Base-by-base conservation (phyloP, 2,797 vertebrate genomes). In the Danio jaintianensis region DNA sequence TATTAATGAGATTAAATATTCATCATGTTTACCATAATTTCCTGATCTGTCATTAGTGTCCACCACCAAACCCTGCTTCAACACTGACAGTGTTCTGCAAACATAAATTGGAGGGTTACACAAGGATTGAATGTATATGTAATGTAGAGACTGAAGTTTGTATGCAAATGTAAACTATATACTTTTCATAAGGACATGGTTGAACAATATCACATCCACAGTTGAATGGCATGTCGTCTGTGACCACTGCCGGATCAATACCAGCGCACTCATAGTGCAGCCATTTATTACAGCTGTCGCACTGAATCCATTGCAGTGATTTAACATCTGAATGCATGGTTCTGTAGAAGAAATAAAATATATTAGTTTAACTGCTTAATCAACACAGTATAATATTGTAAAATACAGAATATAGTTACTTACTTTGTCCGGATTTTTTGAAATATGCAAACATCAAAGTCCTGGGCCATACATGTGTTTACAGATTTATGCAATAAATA, bases 271-370 rank as follows among this genome's bases (percentile, higher is more conserved):
- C n/a, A n/a, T n/a, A n/a, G n/a, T 66, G 74, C 48, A 76, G n/a
- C 74, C 59, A 76, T 5, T 50, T 6, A 9, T 76, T 38, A 29
- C 36, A 76, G 6, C 29, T 18, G 61, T 76, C 74, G 56, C 48
- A 67, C 48, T 77, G 74, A 36, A 77, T 22, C 50, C 62, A 77
- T 8, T 76, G 4, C 5, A 76, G 15, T 13, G 61, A 45, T 8
- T 67, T 56, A 1, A 45, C 40, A 20, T 77, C 16, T 42, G 61
- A 38, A 22, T 77, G 75, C 75, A 67, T 55, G 40, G 40, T 53
- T 47, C 75, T 77, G 62, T 52, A 47, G 15, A 66, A 7, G 3
- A 55, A 10, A 76, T 22, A n/a, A 18, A 16, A 48, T n/a, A 20
- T 12, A 52, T 47, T 16, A 22, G 48, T 4, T 9, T 22, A 29